Evolutionary conservation across 2,888 invertebrate genomes (phyloP).

Genomic region (Polydrusus cervinus): DNA sequence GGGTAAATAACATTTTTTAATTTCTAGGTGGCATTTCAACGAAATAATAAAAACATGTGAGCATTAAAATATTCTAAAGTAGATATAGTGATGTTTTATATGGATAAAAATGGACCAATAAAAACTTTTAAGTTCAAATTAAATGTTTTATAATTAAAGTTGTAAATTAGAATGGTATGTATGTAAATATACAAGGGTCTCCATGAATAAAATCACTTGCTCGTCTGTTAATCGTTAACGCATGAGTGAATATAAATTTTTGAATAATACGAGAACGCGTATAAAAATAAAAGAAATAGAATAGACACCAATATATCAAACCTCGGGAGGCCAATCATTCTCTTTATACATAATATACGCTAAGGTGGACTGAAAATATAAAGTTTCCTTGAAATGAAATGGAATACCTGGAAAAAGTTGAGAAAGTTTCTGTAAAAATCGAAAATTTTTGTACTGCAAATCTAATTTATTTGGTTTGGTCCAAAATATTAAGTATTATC

Average conservation of each 20-base stretch:
- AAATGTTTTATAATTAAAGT: neutral
- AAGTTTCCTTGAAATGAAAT: too few relatives aligned
- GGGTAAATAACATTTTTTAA: neutral
- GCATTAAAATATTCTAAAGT: constrained; percentile 27
- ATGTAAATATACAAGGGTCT: neutral
- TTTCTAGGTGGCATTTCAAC: constrained; percentile 3
- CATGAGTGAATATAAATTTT: constrained; percentile 25
- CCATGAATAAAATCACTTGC: constrained; percentile 10
- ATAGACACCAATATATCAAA: constrained; percentile 57
- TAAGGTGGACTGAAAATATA: too few relatives aligned
- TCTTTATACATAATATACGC: constrained; percentile 21
- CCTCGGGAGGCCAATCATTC: constrained; percentile 58
- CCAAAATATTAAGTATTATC: too few relatives aligned
- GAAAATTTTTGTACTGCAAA: too few relatives aligned
- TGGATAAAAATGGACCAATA: constrained; percentile 19
- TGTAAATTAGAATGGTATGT: neutral
- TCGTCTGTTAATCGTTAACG: neutral
- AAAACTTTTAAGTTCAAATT: neutral
- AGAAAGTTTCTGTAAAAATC: too few relatives aligned
- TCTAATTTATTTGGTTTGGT: too few relatives aligned
- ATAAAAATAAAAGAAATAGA: constrained; percentile 23
- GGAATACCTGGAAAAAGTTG: too few relatives aligned
- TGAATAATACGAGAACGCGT: constrained; percentile 21
- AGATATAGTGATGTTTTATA: constrained; percentile 11
- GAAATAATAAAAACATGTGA: constrained; percentile 18